Base-by-base conservation (phyloP, 2,888 invertebrate species). In the Aricia artaxerxes region DNA sequence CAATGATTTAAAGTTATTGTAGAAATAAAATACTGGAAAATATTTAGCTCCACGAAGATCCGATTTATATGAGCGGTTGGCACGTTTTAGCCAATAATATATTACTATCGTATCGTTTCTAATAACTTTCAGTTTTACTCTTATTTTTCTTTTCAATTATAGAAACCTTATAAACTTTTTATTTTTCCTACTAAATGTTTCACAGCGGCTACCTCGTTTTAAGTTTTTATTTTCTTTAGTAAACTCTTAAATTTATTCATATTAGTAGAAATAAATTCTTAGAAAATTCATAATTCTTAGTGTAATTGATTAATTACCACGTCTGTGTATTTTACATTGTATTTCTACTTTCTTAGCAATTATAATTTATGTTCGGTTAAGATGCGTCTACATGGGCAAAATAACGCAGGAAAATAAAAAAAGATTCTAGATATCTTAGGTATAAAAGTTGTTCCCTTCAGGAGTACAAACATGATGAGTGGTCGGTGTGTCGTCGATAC, bases 401-500 rank as follows among this genome's bases (percentile, higher is more conserved):
- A 57, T 16, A 57, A 24, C 49, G 24, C 7, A 57, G 31, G 11
- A 73, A 40, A 24, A 73, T 40, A 31, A 31, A 5, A 53, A 57
- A 35, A 57, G 6, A 16, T 76, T 53, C 16, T 73, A 73, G 24
- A 3, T 44, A 44, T 11, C 44, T 73, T 76, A 76, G 57, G 76
- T 79, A 69, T 73, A 81, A 80, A 81, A 77, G 49, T 81, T 81
- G 81, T 78, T 81, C 81, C 81, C 81, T 57, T 73, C 44, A 60
- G 79, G 79, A 79, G 73, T 80, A 80, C 64, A 76, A 76, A 76
- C 57, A 38, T 57, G 73, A 73, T 73, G 13, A 57, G 35, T 57
- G 57, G 49, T 76, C 53, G 31, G 76, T 57, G 6, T 35, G 35
- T 35, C 24, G 49, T 57, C 57, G 35, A 76, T 75, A 75, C 11